These are phyloP conservation scores for Allenopithecus nigroviridis DNA, from an alignment of 2,797 vertebrate genomes.

Conservation along the genomic window DNA sequence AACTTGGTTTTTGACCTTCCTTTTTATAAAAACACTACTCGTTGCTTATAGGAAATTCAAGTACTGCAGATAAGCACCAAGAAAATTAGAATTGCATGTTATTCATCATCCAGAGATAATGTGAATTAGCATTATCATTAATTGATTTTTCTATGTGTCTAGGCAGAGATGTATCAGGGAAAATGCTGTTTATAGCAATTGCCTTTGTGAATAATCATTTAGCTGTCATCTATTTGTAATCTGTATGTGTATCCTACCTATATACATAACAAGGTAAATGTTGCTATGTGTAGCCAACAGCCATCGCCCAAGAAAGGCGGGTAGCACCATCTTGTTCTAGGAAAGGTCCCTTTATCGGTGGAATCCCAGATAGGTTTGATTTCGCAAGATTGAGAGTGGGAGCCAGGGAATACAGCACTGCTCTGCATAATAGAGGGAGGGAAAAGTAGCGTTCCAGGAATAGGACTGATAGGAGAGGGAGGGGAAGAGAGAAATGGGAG, in stretches of 20 bases:
- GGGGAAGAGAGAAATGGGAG: neutral
- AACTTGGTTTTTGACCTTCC: neutral
- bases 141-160: neutral
- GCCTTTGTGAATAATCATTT: constrained; percentile 23
- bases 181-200: constrained; percentile 14
- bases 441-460: neutral
- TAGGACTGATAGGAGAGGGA: neutral
- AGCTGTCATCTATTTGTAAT: neutral
- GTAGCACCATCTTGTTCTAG: neutral
- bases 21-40: neutral
- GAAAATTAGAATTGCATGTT: neutral
- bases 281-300: neutral
- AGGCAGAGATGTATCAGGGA: neutral
- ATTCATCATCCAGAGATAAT: constrained; percentile 10
- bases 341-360: neutral
- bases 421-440: neutral
- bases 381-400: neutral
- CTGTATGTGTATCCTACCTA: neutral
- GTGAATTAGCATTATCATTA: constrained; percentile 18
- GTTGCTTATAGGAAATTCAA: neutral
- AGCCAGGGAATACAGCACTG: neutral
- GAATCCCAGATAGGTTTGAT: neutral
- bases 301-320: neutral
- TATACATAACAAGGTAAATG: neutral
- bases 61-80: neutral